Evolutionary conservation across 2,888 invertebrate species (phyloP), one percentile per base, ranked within the genome.

Genomic region (Dolichomitus sp.): DNA sequence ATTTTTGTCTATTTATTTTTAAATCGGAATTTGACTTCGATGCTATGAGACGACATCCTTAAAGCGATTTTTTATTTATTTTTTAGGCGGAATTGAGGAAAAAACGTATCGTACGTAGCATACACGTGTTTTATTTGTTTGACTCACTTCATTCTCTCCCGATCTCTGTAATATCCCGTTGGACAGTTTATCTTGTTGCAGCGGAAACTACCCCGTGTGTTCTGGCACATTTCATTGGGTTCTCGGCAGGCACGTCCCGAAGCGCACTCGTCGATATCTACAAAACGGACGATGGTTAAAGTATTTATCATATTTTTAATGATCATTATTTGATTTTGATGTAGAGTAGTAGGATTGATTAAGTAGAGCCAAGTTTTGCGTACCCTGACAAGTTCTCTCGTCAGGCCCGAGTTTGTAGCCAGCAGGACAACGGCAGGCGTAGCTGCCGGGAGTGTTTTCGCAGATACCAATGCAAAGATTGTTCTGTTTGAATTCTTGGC

Each of bases 151-250:
- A 96, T 97, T 81, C 97, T 96, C 72, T 95, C 95, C 0, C 94
- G 93, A 88, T 99, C 98, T 72, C 96, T 96, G 30, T 96, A 94
- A 93, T 99, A 99, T 65, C 98, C 98, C 0, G 95, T 91, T 0
- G 99, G 99, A 92, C 99, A 99, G 61, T 95, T 94, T 84, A 99
- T 97, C 19, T 95, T 95, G 88, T 98, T 97, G 91, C 99, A 99
- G 89, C 98, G 97, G 94, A 96, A 98, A 77, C 97, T 95, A 0
- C 99, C 99, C 80, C 98, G 95, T 0, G 97, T 98, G 93, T 99
- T 99, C 87, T 98, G 96, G 91, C 99, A 99, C 66, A 97, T 96
- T 87, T 97, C 96, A 83, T 97, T 96, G 0, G 95, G 92, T n/a
- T 94, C 94, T 0, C 94, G 93, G 78, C 96, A 95, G 4, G 94